phyloP scores from a whole-genome alignment of 2,888 invertebrate genomes.

The Punctoribates punctum region DNA sequence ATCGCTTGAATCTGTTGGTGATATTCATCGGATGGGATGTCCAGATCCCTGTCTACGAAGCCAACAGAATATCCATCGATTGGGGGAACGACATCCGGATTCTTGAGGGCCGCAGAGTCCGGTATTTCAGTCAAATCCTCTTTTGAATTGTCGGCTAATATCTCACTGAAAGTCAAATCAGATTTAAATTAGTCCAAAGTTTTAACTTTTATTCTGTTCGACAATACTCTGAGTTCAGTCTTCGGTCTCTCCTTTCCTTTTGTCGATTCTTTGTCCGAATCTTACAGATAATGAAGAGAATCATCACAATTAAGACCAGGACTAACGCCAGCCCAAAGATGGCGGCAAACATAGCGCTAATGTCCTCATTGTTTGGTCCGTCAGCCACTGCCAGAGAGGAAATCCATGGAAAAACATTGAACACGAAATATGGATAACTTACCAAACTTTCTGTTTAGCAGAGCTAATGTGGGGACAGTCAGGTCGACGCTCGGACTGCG shows the following conservation, averaged over 20 bases:
- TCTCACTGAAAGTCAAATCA: no score
- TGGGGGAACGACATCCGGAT: conserved; percentile 7
- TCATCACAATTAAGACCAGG: neutral
- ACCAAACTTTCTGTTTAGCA: conserved; percentile 17
- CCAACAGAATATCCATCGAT: conserved; percentile 2
- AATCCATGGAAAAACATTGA: no score
- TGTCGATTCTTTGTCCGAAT: neutral
- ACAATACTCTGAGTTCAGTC: neutral
- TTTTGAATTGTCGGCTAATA: conserved; percentile 3
- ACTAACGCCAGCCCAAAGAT: neutral
- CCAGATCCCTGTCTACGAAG: neutral
- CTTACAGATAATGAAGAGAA: neutral
- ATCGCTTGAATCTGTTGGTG: neutral
- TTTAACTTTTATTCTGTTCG: no score
- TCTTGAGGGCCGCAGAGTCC: neutral
- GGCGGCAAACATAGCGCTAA: neutral
- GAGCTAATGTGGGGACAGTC: conserved; percentile 1
- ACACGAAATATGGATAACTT: neutral
- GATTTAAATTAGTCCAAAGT: no score
- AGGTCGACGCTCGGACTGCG: neutral
- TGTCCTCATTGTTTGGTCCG: neutral
- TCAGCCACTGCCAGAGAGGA: conserved; percentile 1
- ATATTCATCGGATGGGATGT: neutral
- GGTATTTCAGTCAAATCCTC: neutral
- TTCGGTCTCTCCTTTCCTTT: neutral